Evolutionary conservation across 2,888 invertebrate genomes (phyloP).

Genomic region (Rhagium mordax): DNA sequence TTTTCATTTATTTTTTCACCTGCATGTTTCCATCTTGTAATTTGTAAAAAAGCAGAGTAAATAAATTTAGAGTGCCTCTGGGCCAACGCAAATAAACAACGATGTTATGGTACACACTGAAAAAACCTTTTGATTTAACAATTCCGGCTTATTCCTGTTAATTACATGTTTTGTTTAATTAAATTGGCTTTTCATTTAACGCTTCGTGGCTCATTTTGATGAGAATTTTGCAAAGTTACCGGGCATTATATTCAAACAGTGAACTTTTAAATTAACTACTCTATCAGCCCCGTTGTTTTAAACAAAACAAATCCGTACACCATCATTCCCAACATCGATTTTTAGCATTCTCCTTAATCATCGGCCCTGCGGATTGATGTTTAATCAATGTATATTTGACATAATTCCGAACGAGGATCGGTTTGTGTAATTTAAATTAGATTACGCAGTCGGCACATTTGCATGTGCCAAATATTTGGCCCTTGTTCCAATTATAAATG

Average conservation of each 20-base stretch:
- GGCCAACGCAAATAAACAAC: constrained; percentile 31
- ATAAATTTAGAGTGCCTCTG: constrained; percentile 14
- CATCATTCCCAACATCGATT: constrained; percentile 15
- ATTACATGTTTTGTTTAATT: constrained; percentile 67
- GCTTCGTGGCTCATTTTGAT: constrained; percentile 63
- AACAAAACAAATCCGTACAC: constrained; percentile 34
- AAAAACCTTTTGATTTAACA: constrained; percentile 46
- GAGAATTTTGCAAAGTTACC: constrained; percentile 56
- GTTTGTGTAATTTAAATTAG: constrained; percentile 4
- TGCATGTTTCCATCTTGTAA: not conserved
- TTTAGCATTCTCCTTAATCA: constrained; percentile 14
- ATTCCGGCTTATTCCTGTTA: constrained; percentile 59
- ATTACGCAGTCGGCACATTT: not conserved
- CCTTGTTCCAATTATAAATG: no score
- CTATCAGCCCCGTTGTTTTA: constrained; percentile 43
- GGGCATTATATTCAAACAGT: constrained; percentile 50
- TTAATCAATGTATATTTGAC: not conserved
- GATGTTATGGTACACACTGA: constrained; percentile 32
- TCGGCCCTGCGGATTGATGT: constrained; percentile 8
- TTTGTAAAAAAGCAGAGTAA: constrained; percentile 37
- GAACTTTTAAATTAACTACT: constrained; percentile 57
- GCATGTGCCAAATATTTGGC: not conserved
- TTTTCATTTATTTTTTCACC: not conserved
- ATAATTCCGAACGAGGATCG: not conserved
- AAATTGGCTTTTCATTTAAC: constrained; percentile 67